Conservation (phyloP, 2,113 vertebrate genomes). For the Pangasianodon gigas region DNA sequence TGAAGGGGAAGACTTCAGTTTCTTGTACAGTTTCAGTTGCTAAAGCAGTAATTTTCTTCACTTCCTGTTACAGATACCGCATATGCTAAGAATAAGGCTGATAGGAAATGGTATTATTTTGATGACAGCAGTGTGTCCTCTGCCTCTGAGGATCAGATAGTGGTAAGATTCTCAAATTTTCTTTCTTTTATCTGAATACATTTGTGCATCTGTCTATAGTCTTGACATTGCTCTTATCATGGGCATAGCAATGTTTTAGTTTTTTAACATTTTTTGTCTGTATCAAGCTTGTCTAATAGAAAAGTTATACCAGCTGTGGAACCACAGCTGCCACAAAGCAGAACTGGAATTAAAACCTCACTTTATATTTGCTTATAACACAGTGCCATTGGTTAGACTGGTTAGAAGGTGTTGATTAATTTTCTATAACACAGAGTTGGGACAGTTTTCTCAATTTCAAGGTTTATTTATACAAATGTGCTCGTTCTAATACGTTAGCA, state of each 20-base stretch:
- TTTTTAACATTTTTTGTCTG: not conserved
- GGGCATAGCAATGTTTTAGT: not conserved
- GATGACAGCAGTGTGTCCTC: conserved; percentile 91
- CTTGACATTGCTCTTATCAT: not conserved
- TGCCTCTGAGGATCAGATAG: conserved; percentile 94
- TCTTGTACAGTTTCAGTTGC: not conserved
- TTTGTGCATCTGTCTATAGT: not conserved
- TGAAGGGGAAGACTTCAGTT: not conserved
- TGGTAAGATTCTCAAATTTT: conserved; percentile 77
- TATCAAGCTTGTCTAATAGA: not conserved
- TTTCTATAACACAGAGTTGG: not conserved
- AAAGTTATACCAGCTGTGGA: not conserved
- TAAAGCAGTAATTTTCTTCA: conserved; percentile 16
- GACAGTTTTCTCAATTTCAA: not conserved
- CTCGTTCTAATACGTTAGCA: not conserved
- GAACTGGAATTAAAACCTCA: not conserved
- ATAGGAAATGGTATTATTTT: conserved; percentile 92
- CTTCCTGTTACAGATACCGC: conserved; percentile 83
- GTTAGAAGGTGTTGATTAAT: not conserved
- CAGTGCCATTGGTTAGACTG: not conserved
- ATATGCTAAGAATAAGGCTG: conserved; percentile 90
- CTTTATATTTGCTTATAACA: not conserved
- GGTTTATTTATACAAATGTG: not conserved
- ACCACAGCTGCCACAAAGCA: not conserved
- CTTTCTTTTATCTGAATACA: not conserved